Conservation (phyloP, 53 echinoderm and acorn worm species). For the Holothuria leucospilota region DNA sequence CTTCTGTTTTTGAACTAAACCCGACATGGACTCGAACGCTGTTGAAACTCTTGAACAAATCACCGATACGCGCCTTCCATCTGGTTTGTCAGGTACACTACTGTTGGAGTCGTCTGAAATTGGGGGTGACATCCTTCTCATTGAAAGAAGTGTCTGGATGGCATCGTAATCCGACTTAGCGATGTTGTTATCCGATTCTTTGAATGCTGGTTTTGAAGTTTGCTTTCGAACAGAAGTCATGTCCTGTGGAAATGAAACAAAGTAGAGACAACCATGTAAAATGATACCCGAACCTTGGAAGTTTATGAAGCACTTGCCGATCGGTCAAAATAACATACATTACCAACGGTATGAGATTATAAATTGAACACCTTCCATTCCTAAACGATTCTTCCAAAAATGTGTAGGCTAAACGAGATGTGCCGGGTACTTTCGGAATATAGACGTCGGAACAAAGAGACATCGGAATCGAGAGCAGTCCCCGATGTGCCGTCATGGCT, state of each 20-base stretch:
- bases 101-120: conserved; percentile 20
- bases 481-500: too few relatives aligned
- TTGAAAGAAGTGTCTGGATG: conserved; percentile 85
- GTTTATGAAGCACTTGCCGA: too few relatives aligned
- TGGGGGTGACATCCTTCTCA: conserved; percentile 71
- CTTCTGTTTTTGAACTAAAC: not conserved
- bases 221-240: not conserved
- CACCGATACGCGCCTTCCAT: not conserved
- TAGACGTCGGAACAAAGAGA: too few relatives aligned
- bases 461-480: too few relatives aligned
- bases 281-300: too few relatives aligned
- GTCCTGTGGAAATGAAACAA: not conserved
- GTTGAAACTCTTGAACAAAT: not conserved
- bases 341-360: too few relatives aligned
- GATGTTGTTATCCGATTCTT: conserved; percentile 41
- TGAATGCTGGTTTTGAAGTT: not conserved
- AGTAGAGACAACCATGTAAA: too few relatives aligned
- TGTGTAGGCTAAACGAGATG: too few relatives aligned
- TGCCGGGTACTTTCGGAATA: too few relatives aligned
- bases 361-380: too few relatives aligned
- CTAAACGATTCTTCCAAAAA: too few relatives aligned
- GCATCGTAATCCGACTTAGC: conserved; percentile 87
- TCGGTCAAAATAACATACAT: too few relatives aligned
- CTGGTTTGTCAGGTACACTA: not conserved
- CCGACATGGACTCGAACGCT: not conserved